phyloP scores from a whole-genome alignment of 2,888 invertebrate species.

The Coleophora flavipennella region DNA sequence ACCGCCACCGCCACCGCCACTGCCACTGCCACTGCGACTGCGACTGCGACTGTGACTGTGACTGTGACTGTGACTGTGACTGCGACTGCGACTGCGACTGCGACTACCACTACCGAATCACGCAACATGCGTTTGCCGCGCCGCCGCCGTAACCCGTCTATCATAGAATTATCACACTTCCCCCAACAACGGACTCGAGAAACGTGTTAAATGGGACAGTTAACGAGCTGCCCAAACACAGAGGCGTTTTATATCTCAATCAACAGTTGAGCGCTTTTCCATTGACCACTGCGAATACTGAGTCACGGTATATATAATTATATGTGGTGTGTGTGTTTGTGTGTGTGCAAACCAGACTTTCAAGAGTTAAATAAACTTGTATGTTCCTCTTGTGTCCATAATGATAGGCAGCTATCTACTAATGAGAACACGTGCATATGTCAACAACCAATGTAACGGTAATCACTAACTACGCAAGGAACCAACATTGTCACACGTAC shows the following conservation, averaged over 20 bases:
- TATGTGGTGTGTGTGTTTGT: no score
- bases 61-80: no score
- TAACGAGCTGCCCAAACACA: slow-evolving; percentile 22
- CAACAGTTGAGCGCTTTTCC: slow-evolving; percentile 14
- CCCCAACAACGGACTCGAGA: slow-evolving; percentile 29
- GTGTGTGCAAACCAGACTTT: slow-evolving; percentile 9
- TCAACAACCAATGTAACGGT: slow-evolving; percentile 39
- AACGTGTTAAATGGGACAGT: slow-evolving; percentile 20
- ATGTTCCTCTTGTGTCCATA: slow-evolving; percentile 26
- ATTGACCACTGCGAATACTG: slow-evolving; percentile 18
- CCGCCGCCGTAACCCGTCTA: slow-evolving; percentile 28
- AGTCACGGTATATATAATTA: slow-evolving; percentile 14
- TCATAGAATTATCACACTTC: slow-evolving; percentile 58
- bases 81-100: no score
- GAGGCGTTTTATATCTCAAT: slow-evolving; percentile 23
- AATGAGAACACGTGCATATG: slow-evolving; percentile 29
- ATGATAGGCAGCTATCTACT: slow-evolving; percentile 23
- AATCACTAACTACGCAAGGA: slow-evolving; percentile 24
- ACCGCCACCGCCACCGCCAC: no score
- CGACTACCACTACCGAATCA: background rate
- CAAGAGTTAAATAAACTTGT: slow-evolving; percentile 18
- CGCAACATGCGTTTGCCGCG: slow-evolving; percentile 11
- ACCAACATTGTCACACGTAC: slow-evolving; percentile 39
- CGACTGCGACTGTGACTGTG: no score
- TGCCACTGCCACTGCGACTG: no score